These are phyloP conservation scores for Epirrhoe alternata DNA, from an alignment of 2,888 invertebrate species.

Conservation along the genomic window DNA sequence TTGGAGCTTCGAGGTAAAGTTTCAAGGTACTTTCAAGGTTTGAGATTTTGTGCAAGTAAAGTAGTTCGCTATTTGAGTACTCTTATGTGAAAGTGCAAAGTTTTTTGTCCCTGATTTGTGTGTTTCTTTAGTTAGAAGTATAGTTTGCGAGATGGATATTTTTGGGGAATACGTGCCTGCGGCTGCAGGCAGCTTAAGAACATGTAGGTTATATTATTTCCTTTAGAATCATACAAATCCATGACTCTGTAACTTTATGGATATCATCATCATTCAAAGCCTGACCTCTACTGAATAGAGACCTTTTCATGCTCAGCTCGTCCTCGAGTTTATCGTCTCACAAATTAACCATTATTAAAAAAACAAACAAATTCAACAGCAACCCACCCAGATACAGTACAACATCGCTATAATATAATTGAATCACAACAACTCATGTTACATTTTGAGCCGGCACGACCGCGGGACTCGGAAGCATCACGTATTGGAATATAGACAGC, in stretches of 20 bases:
- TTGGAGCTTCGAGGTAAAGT: neutral
- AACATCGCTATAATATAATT: conserved; percentile 6
- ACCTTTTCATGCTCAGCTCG: no score
- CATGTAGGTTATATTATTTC: no score
- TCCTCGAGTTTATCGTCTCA: no score
- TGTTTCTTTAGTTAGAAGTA: no score
- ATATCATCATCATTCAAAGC: no score
- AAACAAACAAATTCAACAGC: neutral
- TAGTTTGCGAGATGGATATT: no score
- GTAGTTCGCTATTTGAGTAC: neutral
- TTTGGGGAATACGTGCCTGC: no score
- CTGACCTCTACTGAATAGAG: no score
- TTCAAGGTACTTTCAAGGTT: conserved; percentile 2
- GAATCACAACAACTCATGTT: conserved; percentile 22
- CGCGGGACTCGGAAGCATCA: conserved; percentile 23
- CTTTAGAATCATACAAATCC: no score
- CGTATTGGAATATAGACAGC: conserved; percentile 31
- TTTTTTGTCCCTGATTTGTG: neutral
- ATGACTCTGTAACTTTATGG: no score
- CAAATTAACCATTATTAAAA: neutral
- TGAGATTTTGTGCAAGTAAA: neutral
- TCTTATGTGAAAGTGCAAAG: neutral
- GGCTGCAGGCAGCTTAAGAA: no score
- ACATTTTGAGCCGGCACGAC: conserved; percentile 14
- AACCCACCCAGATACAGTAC: neutral